phyloP scores from a whole-genome alignment of 2,113 vertebrate genomes.

The Mobula hypostoma region DNA sequence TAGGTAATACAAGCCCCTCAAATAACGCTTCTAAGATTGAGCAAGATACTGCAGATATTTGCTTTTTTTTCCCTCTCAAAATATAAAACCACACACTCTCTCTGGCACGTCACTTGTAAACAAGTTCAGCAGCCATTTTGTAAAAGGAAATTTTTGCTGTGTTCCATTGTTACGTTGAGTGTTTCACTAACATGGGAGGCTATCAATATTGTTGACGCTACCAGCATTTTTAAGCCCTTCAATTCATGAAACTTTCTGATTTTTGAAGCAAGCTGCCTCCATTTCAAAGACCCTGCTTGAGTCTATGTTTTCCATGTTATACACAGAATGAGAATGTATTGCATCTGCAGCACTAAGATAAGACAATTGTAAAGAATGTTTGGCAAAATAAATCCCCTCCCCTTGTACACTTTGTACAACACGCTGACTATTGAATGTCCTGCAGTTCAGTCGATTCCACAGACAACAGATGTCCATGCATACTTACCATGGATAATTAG shows the following conservation, averaged over 20 bases:
- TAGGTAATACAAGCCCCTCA: background rate
- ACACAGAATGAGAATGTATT: background rate
- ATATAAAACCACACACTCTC: background rate
- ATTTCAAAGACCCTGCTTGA: slow-evolving; percentile 9
- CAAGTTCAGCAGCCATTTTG: background rate
- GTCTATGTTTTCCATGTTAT: background rate
- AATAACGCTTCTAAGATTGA: background rate
- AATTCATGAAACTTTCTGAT: background rate
- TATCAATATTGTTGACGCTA: background rate
- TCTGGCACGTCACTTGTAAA: background rate
- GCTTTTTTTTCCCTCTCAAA: background rate
- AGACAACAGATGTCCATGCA: slow-evolving; percentile 1
- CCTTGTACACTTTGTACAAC: background rate
- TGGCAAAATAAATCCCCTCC: background rate
- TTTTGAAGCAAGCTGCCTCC: background rate
- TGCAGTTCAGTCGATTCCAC: slow-evolving; percentile 13
- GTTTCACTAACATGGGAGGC: background rate
- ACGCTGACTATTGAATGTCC: background rate
- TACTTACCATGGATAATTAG: slow-evolving; percentile 19
- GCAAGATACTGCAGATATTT: background rate
- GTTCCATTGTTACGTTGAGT: background rate
- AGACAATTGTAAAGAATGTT: background rate
- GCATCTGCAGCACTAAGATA: background rate
- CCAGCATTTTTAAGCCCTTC: background rate
- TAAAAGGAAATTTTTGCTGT: background rate